Conservation (phyloP, 1,140 invertebrate genomes). For the Leptinotarsa undecemlineata region DNA sequence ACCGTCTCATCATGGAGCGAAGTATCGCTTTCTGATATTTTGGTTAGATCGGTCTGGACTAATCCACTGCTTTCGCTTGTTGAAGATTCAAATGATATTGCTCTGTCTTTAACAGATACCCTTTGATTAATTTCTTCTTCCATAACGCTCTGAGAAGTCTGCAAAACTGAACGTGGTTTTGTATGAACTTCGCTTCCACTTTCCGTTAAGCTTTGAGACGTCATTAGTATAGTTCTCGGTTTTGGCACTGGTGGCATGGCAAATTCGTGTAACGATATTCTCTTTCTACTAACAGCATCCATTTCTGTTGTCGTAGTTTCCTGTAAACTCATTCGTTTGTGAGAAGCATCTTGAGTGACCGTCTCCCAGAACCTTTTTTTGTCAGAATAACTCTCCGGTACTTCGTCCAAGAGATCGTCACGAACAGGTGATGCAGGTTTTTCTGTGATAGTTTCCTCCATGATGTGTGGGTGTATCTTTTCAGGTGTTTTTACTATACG, state of each 20-base stretch:
- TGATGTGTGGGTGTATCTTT: conserved; percentile 30
- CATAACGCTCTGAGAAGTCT: not conserved
- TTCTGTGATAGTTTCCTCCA: conserved; percentile 38
- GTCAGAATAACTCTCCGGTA: conserved; percentile 53
- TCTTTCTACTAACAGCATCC: conserved; percentile 41
- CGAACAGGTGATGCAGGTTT: conserved; percentile 49
- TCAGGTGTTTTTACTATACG: conserved; percentile 44
- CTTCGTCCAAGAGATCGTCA: conserved; percentile 47
- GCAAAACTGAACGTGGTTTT: not conserved
- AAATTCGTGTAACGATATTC: conserved; percentile 49
- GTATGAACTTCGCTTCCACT: conserved; percentile 5
- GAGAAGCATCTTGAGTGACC: conserved; percentile 42
- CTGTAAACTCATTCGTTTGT: conserved; percentile 47
- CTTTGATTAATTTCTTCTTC: conserved; percentile 20
- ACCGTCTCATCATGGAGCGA: conserved; percentile 32
- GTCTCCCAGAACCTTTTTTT: conserved; percentile 61
- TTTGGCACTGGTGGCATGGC: conserved; percentile 53
- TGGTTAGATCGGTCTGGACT: conserved; percentile 35
- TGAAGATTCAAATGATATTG: conserved; percentile 33
- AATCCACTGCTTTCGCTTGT: conserved; percentile 29
- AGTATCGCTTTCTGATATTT: conserved; percentile 37
- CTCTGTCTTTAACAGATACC: conserved; percentile 23
- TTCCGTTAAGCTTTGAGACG: conserved; percentile 37
- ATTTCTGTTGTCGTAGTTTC: conserved; percentile 43
- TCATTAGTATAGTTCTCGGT: conserved; percentile 50